These are phyloP conservation scores for Zygogramma bicolorata DNA, from an alignment of 2,888 invertebrate genomes.

Conservation along the genomic window DNA sequence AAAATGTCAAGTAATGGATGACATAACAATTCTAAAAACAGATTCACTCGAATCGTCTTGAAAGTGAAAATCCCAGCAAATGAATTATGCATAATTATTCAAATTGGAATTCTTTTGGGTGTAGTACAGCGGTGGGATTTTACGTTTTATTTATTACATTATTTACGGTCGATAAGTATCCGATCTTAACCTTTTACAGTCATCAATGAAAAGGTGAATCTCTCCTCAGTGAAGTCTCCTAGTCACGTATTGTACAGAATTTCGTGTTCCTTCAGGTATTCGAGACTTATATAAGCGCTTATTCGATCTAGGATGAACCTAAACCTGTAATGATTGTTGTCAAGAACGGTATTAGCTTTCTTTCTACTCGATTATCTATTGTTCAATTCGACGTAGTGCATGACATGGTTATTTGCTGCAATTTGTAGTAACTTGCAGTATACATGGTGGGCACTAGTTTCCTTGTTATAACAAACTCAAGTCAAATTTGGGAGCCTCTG, in stretches of 20 bases:
- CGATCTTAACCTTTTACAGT: constrained; percentile 17
- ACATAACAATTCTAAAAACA: not conserved
- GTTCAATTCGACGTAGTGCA: not conserved
- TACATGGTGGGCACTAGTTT: not conserved
- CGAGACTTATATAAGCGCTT: not conserved
- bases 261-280: constrained; percentile 18
- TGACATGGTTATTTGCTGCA: not conserved
- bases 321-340: not conserved
- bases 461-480: not conserved
- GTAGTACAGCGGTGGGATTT: not conserved
- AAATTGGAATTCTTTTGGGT: not conserved
- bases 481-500: not conserved
- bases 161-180: constrained; percentile 1
- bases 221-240: constrained; percentile 11
- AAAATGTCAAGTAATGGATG: not conserved
- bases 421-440: not conserved
- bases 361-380: not conserved
- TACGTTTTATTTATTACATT: not conserved
- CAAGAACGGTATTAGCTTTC: constrained; percentile 64
- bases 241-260: constrained; percentile 17
- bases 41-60: not conserved
- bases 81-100: not conserved
- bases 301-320: not conserved
- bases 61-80: not conserved
- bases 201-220: constrained; percentile 17